Evolutionary conservation across 2,113 vertebrate genomes (phyloP).

Genomic region (Pelvicachromis taeniatus): DNA sequence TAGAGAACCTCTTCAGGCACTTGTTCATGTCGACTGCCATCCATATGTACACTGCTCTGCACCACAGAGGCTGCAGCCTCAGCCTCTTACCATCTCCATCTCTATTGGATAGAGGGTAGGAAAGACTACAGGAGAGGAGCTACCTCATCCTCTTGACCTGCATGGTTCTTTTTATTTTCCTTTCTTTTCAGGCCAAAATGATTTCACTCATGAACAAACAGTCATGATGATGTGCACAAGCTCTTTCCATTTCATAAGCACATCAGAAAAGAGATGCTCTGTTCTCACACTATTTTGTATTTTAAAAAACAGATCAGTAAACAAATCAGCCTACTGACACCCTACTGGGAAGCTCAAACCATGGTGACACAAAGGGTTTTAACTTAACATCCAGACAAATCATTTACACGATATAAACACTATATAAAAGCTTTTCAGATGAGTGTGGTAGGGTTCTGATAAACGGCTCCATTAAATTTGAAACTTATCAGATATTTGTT

Average conservation of each 20-base stretch:
- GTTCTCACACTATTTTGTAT: not conserved
- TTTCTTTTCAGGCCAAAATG: not conserved
- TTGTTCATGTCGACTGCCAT: conserved; percentile 16
- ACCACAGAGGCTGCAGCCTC: not conserved
- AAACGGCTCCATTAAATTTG: not conserved
- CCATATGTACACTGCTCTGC: not conserved
- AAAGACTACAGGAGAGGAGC: not conserved
- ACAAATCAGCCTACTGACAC: not conserved
- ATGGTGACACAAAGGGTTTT: not conserved
- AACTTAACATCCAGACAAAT: not conserved
- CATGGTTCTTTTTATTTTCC: not conserved
- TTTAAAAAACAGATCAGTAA: not conserved
- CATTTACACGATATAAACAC: not conserved
- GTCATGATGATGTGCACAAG: not conserved
- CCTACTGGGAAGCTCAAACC: not conserved
- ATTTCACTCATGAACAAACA: not conserved
- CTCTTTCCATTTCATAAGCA: not conserved
- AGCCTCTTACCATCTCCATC: not conserved
- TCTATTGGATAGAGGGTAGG: not conserved
- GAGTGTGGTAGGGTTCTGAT: not conserved
- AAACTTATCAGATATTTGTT: not conserved
- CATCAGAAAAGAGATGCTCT: not conserved
- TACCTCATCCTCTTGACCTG: not conserved
- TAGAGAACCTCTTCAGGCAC: not conserved
- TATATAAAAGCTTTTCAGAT: not conserved